Evolutionary conservation across 2,113 vertebrate genomes (phyloP).

Genomic region (Harpagus bidentatus): DNA sequence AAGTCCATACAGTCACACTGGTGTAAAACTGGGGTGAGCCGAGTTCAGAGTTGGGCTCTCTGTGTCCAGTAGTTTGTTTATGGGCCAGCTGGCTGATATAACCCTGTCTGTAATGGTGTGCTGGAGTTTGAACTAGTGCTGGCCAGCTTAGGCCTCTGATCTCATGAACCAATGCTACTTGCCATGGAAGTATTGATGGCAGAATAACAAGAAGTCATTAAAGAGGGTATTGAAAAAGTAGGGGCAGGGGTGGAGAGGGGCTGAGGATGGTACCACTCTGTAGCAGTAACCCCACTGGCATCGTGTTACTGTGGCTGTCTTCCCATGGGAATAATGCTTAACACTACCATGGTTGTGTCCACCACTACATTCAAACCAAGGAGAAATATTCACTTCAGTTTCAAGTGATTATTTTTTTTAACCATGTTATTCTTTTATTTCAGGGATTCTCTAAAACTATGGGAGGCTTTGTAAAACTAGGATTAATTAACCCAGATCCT

Average conservation of each 20-base stretch:
- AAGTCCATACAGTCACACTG: background rate
- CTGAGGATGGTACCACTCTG: background rate
- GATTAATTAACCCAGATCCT: constrained; percentile 85
- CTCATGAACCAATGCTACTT: background rate
- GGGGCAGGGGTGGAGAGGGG: background rate
- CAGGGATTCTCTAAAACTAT: constrained; percentile 89
- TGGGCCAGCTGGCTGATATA: background rate
- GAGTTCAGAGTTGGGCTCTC: background rate
- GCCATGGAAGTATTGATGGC: background rate
- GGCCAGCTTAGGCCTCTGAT: background rate
- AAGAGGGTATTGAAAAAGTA: background rate
- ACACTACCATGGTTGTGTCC: background rate
- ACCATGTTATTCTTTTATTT: constrained; percentile 6
- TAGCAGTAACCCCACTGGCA: background rate
- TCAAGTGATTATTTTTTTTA: background rate
- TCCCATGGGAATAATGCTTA: background rate
- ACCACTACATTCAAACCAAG: background rate
- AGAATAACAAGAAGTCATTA: background rate
- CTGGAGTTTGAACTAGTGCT: background rate
- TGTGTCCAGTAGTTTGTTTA: background rate
- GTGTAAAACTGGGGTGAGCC: background rate
- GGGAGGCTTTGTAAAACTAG: constrained; percentile 87
- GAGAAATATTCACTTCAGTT: background rate
- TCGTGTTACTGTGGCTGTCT: background rate
- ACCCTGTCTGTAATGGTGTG: accelerated